Percentiles rank a stretch among this genome's conserved stretches.
Evolutionary conservation across 2,888 invertebrate genomes (phyloP).

Genomic region (Phyllotreta cruciferae): DNA sequence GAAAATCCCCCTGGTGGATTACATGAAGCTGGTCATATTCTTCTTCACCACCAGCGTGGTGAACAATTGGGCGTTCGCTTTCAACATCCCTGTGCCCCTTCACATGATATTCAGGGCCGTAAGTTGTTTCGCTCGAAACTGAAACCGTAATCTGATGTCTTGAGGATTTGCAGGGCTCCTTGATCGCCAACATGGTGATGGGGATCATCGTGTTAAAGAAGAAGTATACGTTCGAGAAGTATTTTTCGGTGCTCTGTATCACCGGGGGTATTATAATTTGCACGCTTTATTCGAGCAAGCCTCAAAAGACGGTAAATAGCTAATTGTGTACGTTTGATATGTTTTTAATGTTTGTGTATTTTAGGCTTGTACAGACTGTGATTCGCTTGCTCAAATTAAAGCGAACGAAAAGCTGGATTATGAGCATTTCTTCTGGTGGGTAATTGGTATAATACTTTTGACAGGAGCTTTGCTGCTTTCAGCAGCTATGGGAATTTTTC

Average conservation of each 20-base stretch:
- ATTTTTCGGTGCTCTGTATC: conserved; percentile 90
- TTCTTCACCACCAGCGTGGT: conserved; percentile 92
- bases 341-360: conserved; percentile 25
- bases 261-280: conserved; percentile 91
- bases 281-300: conserved; percentile 82
- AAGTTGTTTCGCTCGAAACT: conserved; percentile 54
- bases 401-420: conserved; percentile 44
- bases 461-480: conserved; percentile 90
- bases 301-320: conserved; percentile 46
- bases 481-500: conserved; percentile 91
- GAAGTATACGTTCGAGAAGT: conserved; percentile 82
- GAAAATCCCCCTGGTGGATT: conserved; percentile 79
- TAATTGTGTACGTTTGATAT: not conserved
- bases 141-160: conserved; percentile 18
- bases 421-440: conserved; percentile 70
- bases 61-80: conserved; percentile 95
- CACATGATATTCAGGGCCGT: conserved; percentile 98
- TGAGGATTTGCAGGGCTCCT: conserved; percentile 74
- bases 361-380: conserved; percentile 53
- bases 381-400: conserved; percentile 55
- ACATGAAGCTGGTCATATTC: conserved; percentile 81
- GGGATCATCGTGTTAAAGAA: conserved; percentile 89
- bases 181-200: conserved; percentile 96
- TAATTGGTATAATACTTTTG: conserved; percentile 79
- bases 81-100: conserved; percentile 96